Percentiles rank a stretch among this genome's conserved stretches.
These are phyloP conservation scores for Steinernema scapterisci DNA, from an alignment of 2,888 invertebrate species.

Conservation along the genomic window DNA sequence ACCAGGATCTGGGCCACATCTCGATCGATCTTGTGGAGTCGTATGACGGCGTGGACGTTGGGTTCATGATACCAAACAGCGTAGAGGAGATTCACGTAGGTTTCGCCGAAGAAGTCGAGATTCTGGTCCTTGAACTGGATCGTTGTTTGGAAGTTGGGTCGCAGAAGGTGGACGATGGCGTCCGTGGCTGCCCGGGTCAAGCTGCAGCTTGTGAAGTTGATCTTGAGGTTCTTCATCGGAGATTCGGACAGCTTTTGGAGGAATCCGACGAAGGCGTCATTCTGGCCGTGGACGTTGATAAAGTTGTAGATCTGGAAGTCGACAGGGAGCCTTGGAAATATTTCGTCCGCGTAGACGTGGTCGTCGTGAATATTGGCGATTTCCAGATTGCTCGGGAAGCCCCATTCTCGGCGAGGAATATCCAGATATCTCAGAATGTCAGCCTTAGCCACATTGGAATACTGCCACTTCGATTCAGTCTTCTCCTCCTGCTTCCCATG, in stretches of 20 bases:
- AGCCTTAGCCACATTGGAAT: background rate
- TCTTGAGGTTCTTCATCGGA: background rate
- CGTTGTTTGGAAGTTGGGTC: background rate
- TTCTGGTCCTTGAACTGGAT: background rate
- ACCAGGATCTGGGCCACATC: background rate
- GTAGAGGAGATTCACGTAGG: background rate
- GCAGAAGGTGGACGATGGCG: background rate
- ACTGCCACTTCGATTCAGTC: conserved; percentile 4
- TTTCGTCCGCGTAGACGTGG: background rate
- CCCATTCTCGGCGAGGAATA: background rate
- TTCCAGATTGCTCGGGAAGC: background rate
- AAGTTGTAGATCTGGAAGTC: conserved; percentile 28
- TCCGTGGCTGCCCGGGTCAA: background rate
- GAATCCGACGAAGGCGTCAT: background rate
- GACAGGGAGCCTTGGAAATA: background rate
- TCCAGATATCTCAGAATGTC: background rate
- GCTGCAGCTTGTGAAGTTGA: background rate
- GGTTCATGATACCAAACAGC: background rate
- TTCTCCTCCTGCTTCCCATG: conserved; percentile 4
- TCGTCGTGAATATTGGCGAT: background rate
- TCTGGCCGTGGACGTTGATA: background rate
- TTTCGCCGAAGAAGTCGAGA: background rate
- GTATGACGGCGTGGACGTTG: background rate
- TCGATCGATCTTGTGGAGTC: background rate
- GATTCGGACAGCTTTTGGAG: background rate